Evolutionary conservation across 2,797 vertebrate species (phyloP).

Genomic region (Miichthys miiuy): DNA sequence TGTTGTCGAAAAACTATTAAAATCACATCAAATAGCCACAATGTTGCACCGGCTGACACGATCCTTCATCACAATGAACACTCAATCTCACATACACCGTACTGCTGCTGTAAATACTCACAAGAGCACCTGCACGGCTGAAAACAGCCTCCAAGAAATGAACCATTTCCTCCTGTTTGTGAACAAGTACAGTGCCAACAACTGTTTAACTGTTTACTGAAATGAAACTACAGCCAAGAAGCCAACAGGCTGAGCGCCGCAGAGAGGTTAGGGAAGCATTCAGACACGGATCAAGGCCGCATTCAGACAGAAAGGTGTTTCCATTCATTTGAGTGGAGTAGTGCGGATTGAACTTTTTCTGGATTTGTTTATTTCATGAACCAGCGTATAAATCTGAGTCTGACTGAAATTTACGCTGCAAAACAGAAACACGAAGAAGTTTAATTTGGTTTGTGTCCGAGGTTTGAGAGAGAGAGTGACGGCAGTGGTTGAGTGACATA

Average conservation of each 20-base stretch:
- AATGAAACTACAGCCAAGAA: background rate
- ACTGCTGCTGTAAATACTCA: background rate
- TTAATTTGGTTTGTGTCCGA: too few relatives aligned
- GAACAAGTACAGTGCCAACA: background rate
- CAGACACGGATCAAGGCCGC: background rate
- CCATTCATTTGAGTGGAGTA: too few relatives aligned
- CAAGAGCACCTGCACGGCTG: background rate
- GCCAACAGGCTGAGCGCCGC: background rate
- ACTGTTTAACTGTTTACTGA: too few relatives aligned
- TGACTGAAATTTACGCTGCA: too few relatives aligned
- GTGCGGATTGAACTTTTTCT: too few relatives aligned
- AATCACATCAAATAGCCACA: constrained; percentile 3
- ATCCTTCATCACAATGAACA: background rate
- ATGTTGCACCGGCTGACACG: background rate
- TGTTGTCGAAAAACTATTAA: background rate
- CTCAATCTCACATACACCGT: background rate
- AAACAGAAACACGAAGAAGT: too few relatives aligned
- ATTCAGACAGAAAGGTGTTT: too few relatives aligned
- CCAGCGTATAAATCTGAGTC: too few relatives aligned
- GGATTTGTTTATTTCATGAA: too few relatives aligned
- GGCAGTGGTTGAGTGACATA: too few relatives aligned
- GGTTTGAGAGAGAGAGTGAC: too few relatives aligned
- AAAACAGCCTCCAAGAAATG: background rate
- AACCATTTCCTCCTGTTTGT: background rate
- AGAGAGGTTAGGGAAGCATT: background rate